Base-by-base conservation (phyloP, 2,888 invertebrate genomes). In the Cantharis flavilabris region DNA sequence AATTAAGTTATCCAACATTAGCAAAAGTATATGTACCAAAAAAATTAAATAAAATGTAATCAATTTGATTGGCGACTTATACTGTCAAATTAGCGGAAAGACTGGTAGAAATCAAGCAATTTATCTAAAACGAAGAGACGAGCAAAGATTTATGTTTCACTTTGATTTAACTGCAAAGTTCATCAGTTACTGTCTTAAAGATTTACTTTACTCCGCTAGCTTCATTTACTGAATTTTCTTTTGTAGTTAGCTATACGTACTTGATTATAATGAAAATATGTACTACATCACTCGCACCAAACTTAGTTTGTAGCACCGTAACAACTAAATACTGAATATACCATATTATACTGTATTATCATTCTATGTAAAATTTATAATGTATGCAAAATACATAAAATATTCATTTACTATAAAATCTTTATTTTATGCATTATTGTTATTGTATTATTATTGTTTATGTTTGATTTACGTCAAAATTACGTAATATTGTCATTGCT, bases 131-230 rank as follows among this genome's bases (percentile, higher is more conserved):
- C 70, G 65, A 70, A 49, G 65, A 75, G 67, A 70, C 20, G 70
- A 64, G 49, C 26, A 18, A 75, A 75, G 75, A 75, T 75, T 75
- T 75, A 75, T 75, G 70, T 69, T 71, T 78, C 71, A 71, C 71
- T 78, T 78, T 78, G 78, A 78, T 78, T 78, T 78, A 78, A 76
- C 76, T 78, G 76, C 76, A 73, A 76, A 75, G 76, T 76, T 78
- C 73, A 78, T 78, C 76, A 78, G 78, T 78, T 78, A 76, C 78
- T 76, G 78, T 78, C 78, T 73, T 76, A 28, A 71, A 78, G 78
- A 78, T 78, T 78, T 78, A 73, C 76, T 78, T 65, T 75, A 71
- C 71, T 72, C 64, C 73, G 76, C 71, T 76, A 76, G 76, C 78
- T 78, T 76, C 73, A 78, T 76, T 78, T 78, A 63, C 70, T 49